Percentiles rank a stretch among this genome's conserved stretches.
phyloP scores from a whole-genome alignment of 2,113 vertebrate genomes.

The Plestiodon gilberti region DNA sequence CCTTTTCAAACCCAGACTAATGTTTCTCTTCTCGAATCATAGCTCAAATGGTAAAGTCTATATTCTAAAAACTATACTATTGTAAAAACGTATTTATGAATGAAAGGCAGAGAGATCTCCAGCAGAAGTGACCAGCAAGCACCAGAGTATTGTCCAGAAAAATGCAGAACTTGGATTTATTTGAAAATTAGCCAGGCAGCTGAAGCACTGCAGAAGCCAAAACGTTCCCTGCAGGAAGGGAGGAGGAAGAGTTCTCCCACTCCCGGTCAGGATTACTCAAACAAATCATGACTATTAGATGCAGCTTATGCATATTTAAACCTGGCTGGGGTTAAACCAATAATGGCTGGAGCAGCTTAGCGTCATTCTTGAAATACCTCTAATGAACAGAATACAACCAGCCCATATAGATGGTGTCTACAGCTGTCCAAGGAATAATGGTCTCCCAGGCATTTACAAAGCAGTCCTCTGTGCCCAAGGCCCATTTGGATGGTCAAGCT shows the following conservation, averaged over 20 bases:
- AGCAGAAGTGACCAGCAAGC: slow-evolving; percentile 50
- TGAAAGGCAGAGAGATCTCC: slow-evolving; percentile 34
- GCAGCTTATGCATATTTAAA: slow-evolving; percentile 68
- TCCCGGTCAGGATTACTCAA: slow-evolving; percentile 55
- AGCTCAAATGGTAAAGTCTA: slow-evolving; percentile 1
- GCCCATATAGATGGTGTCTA: slow-evolving; percentile 13
- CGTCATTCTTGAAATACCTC: slow-evolving; percentile 72
- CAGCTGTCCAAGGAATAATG: slow-evolving; percentile 38
- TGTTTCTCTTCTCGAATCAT: slow-evolving; percentile 15
- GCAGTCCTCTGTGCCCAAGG: slow-evolving; percentile 3
- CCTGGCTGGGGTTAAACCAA: slow-evolving; percentile 63
- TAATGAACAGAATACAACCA: slow-evolving; percentile 38
- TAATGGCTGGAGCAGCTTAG: slow-evolving; percentile 35
- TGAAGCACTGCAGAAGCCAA: slow-evolving; percentile 53
- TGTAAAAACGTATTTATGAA: slow-evolving; percentile 57
- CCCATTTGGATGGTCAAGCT: not conserved
- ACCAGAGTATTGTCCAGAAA: slow-evolving; percentile 37
- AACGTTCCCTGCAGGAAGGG: slow-evolving; percentile 23
- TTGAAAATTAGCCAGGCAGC: slow-evolving; percentile 70
- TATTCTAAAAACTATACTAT: not conserved
- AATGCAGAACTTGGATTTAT: slow-evolving; percentile 46
- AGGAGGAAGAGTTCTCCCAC: slow-evolving; percentile 35
- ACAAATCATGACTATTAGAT: slow-evolving; percentile 58
- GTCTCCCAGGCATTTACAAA: not conserved
- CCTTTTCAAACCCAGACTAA: slow-evolving; percentile 57